Conservation (phyloP, 2,797 vertebrate species). For the Otolemur crassicaudatus region DNA sequence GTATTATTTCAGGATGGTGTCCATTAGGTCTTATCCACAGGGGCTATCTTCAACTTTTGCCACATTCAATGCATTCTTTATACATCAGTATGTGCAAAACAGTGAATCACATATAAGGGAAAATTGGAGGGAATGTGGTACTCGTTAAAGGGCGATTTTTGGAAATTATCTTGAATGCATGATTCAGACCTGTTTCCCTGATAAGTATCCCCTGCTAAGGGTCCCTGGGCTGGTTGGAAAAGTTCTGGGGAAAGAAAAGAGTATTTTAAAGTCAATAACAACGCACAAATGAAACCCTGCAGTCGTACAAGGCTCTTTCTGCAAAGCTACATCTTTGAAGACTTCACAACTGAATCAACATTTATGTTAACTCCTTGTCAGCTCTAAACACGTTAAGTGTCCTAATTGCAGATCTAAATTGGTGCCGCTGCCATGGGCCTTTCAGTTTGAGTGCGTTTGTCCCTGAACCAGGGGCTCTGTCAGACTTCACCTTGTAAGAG, state of each 20-base stretch:
- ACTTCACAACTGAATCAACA: constrained; percentile 83
- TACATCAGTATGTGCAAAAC: constrained; percentile 86
- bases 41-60: constrained; percentile 88
- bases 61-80: constrained; percentile 86
- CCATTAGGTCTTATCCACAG: constrained; percentile 90
- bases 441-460: constrained; percentile 84
- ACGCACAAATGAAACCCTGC: constrained; percentile 72
- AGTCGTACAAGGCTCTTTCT: constrained; percentile 72
- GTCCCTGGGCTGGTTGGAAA: constrained; percentile 84
- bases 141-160: constrained; percentile 88
- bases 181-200: constrained; percentile 86
- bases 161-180: constrained; percentile 88
- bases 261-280: constrained; percentile 65
- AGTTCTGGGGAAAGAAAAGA: constrained; percentile 63
- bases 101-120: constrained; percentile 87
- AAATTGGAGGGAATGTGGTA: constrained; percentile 88
- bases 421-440: constrained; percentile 81
- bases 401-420: constrained; percentile 86
- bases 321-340: constrained; percentile 81
- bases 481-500: constrained; percentile 73
- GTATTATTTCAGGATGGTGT: constrained; percentile 92
- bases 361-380: constrained; percentile 87
- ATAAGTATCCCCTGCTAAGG: constrained; percentile 76
- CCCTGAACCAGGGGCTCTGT: constrained; percentile 85
- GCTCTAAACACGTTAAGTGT: constrained; percentile 84